phyloP scores from a whole-genome alignment of 2,888 invertebrate genomes.

The Electrophaes corylata region DNA sequence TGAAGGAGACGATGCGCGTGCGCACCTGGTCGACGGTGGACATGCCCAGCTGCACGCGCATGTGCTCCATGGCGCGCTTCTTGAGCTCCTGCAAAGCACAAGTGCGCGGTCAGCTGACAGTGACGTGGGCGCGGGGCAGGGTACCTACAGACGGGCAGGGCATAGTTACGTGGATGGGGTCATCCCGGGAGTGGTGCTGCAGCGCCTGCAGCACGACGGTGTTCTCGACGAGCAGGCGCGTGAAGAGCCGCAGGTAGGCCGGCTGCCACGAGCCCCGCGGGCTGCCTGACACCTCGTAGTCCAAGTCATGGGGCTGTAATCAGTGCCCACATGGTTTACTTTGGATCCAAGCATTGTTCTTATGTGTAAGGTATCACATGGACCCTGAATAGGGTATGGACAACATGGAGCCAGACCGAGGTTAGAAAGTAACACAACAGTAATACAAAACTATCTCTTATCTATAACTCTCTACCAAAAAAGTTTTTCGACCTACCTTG shows the following conservation, averaged over 20 bases:
- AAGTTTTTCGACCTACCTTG: too few relatives aligned
- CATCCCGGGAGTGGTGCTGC: not conserved
- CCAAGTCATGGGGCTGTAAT: not conserved
- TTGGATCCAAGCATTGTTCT: too few relatives aligned
- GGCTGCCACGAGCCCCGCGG: constrained; percentile 5
- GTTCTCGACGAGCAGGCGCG: not conserved
- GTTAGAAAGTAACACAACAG: too few relatives aligned
- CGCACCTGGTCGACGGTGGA: not conserved
- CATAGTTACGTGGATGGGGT: constrained; percentile 7
- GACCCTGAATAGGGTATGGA: too few relatives aligned
- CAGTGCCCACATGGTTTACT: too few relatives aligned
- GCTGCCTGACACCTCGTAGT: not conserved
- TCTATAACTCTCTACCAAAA: too few relatives aligned
- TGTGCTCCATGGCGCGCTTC: constrained; percentile 2
- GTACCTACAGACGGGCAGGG: too few relatives aligned
- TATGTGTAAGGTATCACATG: too few relatives aligned
- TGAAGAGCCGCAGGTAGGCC: constrained; percentile 3
- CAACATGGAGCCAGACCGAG: too few relatives aligned
- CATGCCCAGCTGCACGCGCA: constrained; percentile 4
- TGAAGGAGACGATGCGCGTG: not conserved
- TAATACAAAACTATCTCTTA: not conserved
- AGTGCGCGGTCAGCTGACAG: not conserved
- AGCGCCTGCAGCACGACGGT: constrained; percentile 5
- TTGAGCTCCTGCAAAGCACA: constrained; percentile 4
- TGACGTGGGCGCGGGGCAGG: not conserved